Evolutionary conservation across 2,113 vertebrate genomes (phyloP).

Genomic region (Cacatua alba): DNA sequence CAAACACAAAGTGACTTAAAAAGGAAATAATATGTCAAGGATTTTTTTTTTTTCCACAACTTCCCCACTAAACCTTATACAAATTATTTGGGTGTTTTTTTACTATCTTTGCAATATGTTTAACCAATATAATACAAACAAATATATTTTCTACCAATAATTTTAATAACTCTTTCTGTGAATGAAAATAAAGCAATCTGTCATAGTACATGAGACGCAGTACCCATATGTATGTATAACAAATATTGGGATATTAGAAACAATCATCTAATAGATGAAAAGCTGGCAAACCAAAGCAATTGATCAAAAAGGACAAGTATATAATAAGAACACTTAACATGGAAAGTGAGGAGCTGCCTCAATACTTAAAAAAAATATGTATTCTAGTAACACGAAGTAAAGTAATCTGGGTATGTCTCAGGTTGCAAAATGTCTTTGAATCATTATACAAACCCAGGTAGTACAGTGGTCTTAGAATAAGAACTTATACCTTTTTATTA

Average conservation of each 20-base stretch:
- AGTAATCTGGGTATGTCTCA: background rate
- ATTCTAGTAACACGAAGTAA: background rate
- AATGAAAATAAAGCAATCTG: background rate
- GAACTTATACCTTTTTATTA: background rate
- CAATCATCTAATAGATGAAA: background rate
- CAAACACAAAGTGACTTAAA: background rate
- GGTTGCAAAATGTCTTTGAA: background rate
- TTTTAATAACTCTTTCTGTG: background rate
- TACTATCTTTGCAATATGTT: background rate
- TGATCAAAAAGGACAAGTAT: background rate
- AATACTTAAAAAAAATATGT: background rate
- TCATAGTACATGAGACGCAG: background rate
- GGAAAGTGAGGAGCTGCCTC: background rate
- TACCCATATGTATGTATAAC: rapidly evolving
- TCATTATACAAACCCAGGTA: background rate
- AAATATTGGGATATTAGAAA: background rate
- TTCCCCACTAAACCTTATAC: background rate
- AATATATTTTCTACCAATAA: background rate
- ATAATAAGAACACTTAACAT: background rate
- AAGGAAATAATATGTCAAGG: background rate
- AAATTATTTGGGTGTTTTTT: background rate
- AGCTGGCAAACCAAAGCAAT: background rate
- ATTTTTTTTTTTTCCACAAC: background rate
- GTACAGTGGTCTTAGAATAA: background rate
- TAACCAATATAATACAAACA: background rate